These are phyloP conservation scores for Ceratosolen solmsi DNA, from an alignment of 1,140 invertebrate genomes.

Conservation along the genomic window DNA sequence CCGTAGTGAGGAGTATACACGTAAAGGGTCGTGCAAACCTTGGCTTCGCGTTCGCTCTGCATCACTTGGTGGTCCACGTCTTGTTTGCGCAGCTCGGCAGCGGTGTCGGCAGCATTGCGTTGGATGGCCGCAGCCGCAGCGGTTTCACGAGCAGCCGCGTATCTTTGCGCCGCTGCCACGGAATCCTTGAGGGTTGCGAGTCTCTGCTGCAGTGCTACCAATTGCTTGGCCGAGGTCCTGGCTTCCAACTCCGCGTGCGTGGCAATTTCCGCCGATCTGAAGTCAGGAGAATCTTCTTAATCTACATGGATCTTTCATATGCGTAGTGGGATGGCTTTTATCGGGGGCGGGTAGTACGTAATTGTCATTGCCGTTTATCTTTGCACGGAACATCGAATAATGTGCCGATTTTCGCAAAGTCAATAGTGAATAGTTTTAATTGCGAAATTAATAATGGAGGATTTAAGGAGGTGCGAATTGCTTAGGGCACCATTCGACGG, in stretches of 20 bases:
- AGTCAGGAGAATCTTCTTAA: too few relatives aligned
- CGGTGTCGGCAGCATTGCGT: slow-evolving; percentile 67
- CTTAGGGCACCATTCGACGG: too few relatives aligned
- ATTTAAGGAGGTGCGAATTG: too few relatives aligned
- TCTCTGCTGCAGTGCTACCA: slow-evolving; percentile 70
- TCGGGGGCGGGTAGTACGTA: too few relatives aligned
- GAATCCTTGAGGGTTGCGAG: slow-evolving; percentile 70
- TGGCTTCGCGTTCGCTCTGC: slow-evolving; percentile 69
- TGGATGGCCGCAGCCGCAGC: slow-evolving; percentile 71
- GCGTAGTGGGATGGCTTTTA: too few relatives aligned
- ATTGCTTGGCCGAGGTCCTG: slow-evolving; percentile 65
- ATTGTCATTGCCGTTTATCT: too few relatives aligned
- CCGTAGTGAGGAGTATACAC: too few relatives aligned
- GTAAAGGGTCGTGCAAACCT: slow-evolving; percentile 63
- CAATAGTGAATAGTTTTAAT: too few relatives aligned
- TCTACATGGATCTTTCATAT: too few relatives aligned
- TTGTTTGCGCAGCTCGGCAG: slow-evolving; percentile 70
- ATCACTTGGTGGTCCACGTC: slow-evolving; percentile 71
- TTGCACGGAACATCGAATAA: too few relatives aligned
- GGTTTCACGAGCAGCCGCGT: slow-evolving; percentile 69
- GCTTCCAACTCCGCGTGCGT: slow-evolving; percentile 66
- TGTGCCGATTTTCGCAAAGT: too few relatives aligned
- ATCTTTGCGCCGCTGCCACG: slow-evolving; percentile 69
- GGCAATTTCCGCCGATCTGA: slow-evolving; percentile 68
- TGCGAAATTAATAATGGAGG: too few relatives aligned